phyloP scores from a whole-genome alignment of 1,140 invertebrate species.

The Drosophila pseudoananassae region DNA sequence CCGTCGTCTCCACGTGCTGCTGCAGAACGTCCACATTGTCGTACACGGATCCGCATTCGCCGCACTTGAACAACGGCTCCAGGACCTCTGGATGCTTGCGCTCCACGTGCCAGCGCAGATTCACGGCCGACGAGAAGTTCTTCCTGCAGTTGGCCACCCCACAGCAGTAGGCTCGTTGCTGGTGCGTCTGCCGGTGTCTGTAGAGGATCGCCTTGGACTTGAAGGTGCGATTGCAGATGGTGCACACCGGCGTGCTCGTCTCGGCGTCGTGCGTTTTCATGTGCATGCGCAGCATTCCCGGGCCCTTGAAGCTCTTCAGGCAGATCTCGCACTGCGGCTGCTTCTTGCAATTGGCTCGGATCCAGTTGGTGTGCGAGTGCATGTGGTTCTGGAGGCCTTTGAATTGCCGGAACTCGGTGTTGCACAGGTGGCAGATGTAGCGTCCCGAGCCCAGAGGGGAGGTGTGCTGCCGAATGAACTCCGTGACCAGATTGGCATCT shows the following conservation, averaged over 20 bases:
- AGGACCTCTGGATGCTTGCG: constrained; percentile 74
- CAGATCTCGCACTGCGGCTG: constrained; percentile 86
- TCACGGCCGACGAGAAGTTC: constrained; percentile 72
- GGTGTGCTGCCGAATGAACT: constrained; percentile 80
- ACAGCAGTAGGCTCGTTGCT: constrained; percentile 80
- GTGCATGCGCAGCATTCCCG: constrained; percentile 87
- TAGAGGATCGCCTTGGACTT: constrained; percentile 86
- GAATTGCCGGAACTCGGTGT: constrained; percentile 86
- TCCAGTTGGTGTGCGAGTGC: constrained; percentile 86
- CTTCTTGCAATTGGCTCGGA: constrained; percentile 87
- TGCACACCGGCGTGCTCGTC: constrained; percentile 85
- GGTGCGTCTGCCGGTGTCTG: constrained; percentile 86
- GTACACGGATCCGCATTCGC: constrained; percentile 68
- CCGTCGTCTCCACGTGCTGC: constrained; percentile 73
- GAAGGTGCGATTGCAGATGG: constrained; percentile 86
- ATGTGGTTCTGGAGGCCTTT: constrained; percentile 86
- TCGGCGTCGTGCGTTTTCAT: constrained; percentile 87
- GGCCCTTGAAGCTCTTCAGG: constrained; percentile 86
- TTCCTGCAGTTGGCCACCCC: constrained; percentile 78
- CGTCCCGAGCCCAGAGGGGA: constrained; percentile 83
- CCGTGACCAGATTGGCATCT: constrained; percentile 75
- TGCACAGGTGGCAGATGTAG: constrained; percentile 86
- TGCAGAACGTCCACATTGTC: constrained; percentile 66
- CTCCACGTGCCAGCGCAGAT: constrained; percentile 72
- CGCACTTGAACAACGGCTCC: constrained; percentile 68